These are phyloP conservation scores for Crotalus tigris DNA, from an alignment of 2,113 vertebrate species.

Conservation along the genomic window DNA sequence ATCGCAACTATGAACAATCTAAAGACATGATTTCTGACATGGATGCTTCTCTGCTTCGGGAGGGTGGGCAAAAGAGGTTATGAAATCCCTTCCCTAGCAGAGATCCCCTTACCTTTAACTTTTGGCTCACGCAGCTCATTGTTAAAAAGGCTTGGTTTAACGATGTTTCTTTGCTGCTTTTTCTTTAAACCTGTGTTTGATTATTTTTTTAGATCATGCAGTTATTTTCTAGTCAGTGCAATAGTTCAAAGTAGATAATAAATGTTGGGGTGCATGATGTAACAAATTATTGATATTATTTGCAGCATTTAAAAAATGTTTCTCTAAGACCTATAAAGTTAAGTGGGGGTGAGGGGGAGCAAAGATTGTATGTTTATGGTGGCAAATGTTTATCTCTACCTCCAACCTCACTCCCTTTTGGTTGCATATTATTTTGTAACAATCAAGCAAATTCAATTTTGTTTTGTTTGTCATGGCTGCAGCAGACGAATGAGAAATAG, in stretches of 20 bases:
- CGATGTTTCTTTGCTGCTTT: background rate
- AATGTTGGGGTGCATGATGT: constrained; percentile 38
- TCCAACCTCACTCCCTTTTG: background rate
- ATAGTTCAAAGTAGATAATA: constrained; percentile 44
- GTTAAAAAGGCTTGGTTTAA: constrained; percentile 1
- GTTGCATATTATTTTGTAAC: constrained; percentile 40
- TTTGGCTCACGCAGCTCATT: constrained; percentile 44
- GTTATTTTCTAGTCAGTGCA: constrained; percentile 42
- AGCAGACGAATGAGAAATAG: constrained; percentile 50
- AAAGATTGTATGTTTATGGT: constrained; percentile 19
- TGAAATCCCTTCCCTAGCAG: constrained; percentile 48
- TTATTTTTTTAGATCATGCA: background rate
- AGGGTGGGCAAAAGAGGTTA: constrained; percentile 28
- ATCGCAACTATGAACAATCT: constrained; percentile 32
- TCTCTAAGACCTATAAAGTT: background rate
- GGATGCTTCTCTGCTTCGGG: constrained; percentile 28
- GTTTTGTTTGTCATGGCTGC: constrained; percentile 41
- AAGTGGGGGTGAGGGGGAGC: constrained; percentile 1
- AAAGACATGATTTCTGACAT: constrained; percentile 39
- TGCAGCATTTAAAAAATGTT: constrained; percentile 36
- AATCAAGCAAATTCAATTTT: constrained; percentile 42
- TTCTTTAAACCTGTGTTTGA: background rate
- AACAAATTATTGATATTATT: constrained; percentile 45
- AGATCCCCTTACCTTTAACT: constrained; percentile 55
- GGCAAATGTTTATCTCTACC: constrained; percentile 12